phyloP scores from a whole-genome alignment of 2,113 vertebrate species.

The Megalops atlanticus region DNA sequence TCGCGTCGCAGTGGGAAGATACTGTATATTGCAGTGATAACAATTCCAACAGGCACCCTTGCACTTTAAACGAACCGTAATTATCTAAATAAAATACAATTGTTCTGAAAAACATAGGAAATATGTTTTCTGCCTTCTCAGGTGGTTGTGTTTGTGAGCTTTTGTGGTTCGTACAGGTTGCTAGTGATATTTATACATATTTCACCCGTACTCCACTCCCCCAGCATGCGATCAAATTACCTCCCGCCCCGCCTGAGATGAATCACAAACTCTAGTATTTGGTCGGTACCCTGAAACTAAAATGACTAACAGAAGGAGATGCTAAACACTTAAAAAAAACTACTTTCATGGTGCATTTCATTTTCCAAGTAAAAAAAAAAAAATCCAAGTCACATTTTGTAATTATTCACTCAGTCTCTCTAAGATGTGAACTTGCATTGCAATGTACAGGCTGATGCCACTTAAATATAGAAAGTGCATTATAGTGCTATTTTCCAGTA shows the following conservation, averaged over 20 bases:
- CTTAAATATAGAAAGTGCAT: no score
- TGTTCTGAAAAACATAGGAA: background rate
- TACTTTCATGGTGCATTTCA: no score
- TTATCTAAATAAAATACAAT: background rate
- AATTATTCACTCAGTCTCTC: no score
- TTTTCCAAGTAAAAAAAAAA: no score
- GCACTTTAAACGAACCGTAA: background rate
- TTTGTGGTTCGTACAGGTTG: constrained; percentile 16
- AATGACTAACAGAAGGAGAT: background rate
- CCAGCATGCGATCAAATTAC: constrained; percentile 3
- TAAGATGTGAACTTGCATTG: no score
- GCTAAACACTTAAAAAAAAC: background rate
- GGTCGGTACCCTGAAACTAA: background rate
- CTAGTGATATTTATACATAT: constrained; percentile 46
- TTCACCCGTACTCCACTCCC: constrained; percentile 31
- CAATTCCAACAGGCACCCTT: background rate
- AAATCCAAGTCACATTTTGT: no score
- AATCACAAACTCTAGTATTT: constrained; percentile 16
- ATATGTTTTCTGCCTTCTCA: background rate
- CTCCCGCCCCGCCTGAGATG: background rate
- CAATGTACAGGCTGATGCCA: no score
- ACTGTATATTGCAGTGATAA: background rate
- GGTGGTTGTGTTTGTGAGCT: background rate
- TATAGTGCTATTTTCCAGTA: no score
- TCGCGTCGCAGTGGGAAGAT: constrained; percentile 31